Conservation (phyloP, 2,888 invertebrate genomes). For the Eudasyphora cyanicolor region DNA sequence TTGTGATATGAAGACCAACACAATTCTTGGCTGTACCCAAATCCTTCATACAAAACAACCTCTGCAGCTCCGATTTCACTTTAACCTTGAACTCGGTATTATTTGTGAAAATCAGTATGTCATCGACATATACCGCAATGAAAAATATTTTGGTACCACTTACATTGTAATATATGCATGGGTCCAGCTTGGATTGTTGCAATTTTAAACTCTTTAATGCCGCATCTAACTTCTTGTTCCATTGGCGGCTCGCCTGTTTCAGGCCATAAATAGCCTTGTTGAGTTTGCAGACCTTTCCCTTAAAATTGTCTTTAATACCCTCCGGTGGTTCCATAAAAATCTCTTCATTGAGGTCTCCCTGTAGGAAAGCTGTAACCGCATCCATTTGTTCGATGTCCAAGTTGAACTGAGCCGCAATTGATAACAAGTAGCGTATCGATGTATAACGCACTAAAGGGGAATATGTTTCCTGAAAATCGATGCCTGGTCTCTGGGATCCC, state of each 20-base stretch:
- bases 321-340: slow-evolving; percentile 39
- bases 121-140: slow-evolving; percentile 3
- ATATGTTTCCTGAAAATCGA: not conserved
- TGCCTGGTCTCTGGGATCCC: not conserved
- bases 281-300: slow-evolving; percentile 19
- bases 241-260: slow-evolving; percentile 65
- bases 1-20: slow-evolving; percentile 17
- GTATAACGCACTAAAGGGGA: slow-evolving; percentile 53
- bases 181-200: slow-evolving; percentile 25
- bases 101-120: slow-evolving; percentile 10
- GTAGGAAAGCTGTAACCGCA: slow-evolving; percentile 26
- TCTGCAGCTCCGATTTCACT: not conserved
- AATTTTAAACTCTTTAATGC: slow-evolving; percentile 46
- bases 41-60: slow-evolving; percentile 23
- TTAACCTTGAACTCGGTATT: not conserved
- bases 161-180: slow-evolving; percentile 35
- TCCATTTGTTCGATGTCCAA: slow-evolving; percentile 29
- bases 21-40: not conserved
- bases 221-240: slow-evolving; percentile 59
- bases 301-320: not conserved
- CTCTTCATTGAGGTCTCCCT: slow-evolving; percentile 18
- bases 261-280: slow-evolving; percentile 25
- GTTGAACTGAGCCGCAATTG: no score
- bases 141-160: not conserved
- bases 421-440: slow-evolving; percentile 9